Evolutionary conservation across 2,113 vertebrate species (phyloP), one percentile per base, ranked within the genome.

Genomic region (Bolborhynchus lineola): DNA sequence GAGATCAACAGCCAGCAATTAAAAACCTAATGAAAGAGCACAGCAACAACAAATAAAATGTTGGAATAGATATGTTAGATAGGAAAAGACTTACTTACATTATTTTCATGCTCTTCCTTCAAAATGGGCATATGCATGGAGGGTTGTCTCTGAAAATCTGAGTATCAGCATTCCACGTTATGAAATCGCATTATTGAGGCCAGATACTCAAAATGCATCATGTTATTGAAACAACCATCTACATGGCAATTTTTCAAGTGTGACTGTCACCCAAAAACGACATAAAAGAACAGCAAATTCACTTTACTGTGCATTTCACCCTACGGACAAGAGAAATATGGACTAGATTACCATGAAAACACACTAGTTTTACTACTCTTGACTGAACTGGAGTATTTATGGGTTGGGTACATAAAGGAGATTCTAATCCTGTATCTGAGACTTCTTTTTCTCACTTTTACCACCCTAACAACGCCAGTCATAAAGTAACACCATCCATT

Each of bases 401-500:
- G 29, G 5, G 6, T 21, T 52, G 42, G 28, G 6, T 52, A n/a
- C 4, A 2, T 26, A 17, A 9, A 41, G 10, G 10, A 64, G 1
- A 35, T 10, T 74, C 37, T 18, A 62, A 33, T 26, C 9, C 26
- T 87, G 5, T 33, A 16, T 26, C 9, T 37, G 6, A 64, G 75
- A 35, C 3, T 35, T 75, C 7, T 13, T 80, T 88, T 60, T 49
- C 20, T 72, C 24, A 39, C 18, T 14, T 47, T 65, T 29, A 72
- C 13, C 6, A 11, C 11, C 81, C 33, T 16, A 64, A 13, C 11
- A 75, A 75, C 10, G 2, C 4, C n/a, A 63, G 41, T 18, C 8
- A 15, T 76, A 31, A 35, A 33, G 2, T 10, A 39, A 8, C 23
- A 80, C 3, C 1, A 0, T 2, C 8, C 12, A 6, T 59, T 86